phyloP scores from a whole-genome alignment of 2,888 invertebrate genomes.

The Pseudanteris insignis region DNA sequence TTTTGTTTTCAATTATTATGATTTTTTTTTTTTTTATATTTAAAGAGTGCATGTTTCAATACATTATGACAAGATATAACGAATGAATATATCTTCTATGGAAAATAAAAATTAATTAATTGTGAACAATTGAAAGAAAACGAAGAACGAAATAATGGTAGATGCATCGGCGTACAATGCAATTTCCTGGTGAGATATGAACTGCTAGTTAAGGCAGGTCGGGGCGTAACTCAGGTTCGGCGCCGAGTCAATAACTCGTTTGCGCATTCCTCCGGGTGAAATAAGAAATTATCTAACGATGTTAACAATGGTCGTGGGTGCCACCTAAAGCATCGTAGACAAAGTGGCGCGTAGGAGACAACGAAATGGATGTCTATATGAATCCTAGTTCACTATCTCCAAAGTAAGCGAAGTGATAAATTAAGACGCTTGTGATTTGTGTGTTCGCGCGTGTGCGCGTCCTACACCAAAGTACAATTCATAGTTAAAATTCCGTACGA shows the following conservation, averaged over 20 bases:
- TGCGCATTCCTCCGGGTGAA: slow-evolving; percentile 53
- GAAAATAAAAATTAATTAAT: no score
- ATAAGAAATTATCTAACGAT: slow-evolving; percentile 56
- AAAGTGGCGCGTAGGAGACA: slow-evolving; percentile 35
- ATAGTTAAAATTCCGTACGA: no score
- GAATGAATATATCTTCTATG: no score
- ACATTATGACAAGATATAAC: no score
- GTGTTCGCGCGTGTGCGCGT: no score
- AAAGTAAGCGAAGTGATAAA: slow-evolving; percentile 4
- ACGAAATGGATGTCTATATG: slow-evolving; percentile 52
- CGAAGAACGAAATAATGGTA: no score
- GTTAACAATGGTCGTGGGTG: slow-evolving; percentile 56
- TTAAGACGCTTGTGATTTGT: background rate
- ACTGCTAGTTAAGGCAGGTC: slow-evolving; percentile 59
- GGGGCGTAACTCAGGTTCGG: slow-evolving; percentile 61
- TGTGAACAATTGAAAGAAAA: no score
- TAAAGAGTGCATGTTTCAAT: no score
- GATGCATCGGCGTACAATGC: background rate
- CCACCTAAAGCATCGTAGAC: slow-evolving; percentile 48
- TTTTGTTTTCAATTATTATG: no score
- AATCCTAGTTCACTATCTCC: slow-evolving; percentile 43
- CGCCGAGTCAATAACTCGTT: slow-evolving; percentile 61
- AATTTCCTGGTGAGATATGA: slow-evolving; percentile 53
- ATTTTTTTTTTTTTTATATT: no score
- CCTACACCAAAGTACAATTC: no score